Conservation (phyloP, 2,113 vertebrate species). For the Oreochromis niloticus region DNA sequence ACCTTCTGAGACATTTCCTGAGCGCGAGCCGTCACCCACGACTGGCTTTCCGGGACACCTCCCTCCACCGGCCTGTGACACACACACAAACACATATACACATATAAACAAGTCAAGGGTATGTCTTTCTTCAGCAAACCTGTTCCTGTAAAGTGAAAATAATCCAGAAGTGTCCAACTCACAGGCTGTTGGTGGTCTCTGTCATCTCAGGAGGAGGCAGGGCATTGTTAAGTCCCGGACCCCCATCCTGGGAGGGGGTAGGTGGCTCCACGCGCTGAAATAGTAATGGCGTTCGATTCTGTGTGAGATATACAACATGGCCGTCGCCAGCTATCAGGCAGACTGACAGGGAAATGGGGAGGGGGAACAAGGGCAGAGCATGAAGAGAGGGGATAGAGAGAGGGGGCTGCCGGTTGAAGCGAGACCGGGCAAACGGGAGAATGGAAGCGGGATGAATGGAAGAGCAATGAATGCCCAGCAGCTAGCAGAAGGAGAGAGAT, state of each 20-base stretch:
- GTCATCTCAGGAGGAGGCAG: conserved; percentile 74
- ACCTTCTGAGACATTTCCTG: conserved; percentile 93
- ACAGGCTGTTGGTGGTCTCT: conserved; percentile 76
- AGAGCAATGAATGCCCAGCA: conserved; percentile 26
- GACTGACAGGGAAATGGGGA: conserved; percentile 71
- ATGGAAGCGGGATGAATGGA: conserved; percentile 15
- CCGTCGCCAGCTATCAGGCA: conserved; percentile 77
- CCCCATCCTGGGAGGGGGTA: conserved; percentile 83
- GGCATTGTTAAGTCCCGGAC: conserved; percentile 75
- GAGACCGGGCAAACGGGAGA: not conserved
- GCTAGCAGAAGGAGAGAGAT: conserved; percentile 5
- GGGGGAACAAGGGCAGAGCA: conserved; percentile 52
- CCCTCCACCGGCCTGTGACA: conserved; percentile 72
- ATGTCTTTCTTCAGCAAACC: not conserved
- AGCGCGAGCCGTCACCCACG: conserved; percentile 89
- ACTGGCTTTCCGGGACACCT: conserved; percentile 84
- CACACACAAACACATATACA: not conserved
- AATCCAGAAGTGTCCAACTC: conserved; percentile 57
- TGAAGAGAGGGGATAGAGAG: conserved; percentile 19
- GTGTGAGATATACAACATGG: conserved; percentile 78
- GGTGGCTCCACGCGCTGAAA: conserved; percentile 95
- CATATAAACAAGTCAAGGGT: not conserved
- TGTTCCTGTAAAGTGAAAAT: not conserved
- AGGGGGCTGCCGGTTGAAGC: conserved; percentile 1
- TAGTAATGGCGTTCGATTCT: conserved; percentile 96